phyloP scores from a whole-genome alignment of 2,888 invertebrate genomes.

The Lasioglossum vierecki region DNA sequence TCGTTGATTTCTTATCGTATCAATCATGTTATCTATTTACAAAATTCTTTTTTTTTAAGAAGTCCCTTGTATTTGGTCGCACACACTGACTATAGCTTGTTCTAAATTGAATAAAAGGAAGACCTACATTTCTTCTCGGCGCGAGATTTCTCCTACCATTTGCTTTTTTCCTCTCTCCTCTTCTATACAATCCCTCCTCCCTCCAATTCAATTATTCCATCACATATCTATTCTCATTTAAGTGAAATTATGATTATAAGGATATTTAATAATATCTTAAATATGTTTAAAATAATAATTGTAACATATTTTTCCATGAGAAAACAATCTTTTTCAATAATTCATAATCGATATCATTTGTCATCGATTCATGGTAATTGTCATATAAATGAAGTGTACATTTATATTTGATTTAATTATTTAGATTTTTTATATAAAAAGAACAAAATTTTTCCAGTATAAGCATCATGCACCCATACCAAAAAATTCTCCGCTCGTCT shows the following conservation, averaged over 20 bases:
- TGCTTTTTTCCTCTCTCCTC: not conserved
- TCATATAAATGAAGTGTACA: no score
- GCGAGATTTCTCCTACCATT: conserved; percentile 15
- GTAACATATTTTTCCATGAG: no score
- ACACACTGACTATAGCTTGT: conserved; percentile 45
- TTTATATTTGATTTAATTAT: no score
- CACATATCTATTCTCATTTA: not conserved
- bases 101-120: conserved; percentile 66
- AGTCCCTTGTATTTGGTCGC: conserved; percentile 59
- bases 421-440: no score
- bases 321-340: not conserved
- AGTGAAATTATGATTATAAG: no score
- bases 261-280: no score
- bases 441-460: not conserved
- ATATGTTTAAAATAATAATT: no score
- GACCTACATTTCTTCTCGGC: conserved; percentile 57
- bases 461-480: conserved; percentile 9
- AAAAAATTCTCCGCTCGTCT: conserved; percentile 2
- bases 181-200: not conserved
- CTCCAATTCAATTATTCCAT: not conserved
- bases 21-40: conserved; percentile 57
- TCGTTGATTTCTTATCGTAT: conserved; percentile 39
- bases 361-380: not conserved
- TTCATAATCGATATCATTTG: not conserved
- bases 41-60: conserved; percentile 40